phyloP scores from a whole-genome alignment of 1,140 invertebrate genomes.

The Aphelenchoides besseyi region DNA sequence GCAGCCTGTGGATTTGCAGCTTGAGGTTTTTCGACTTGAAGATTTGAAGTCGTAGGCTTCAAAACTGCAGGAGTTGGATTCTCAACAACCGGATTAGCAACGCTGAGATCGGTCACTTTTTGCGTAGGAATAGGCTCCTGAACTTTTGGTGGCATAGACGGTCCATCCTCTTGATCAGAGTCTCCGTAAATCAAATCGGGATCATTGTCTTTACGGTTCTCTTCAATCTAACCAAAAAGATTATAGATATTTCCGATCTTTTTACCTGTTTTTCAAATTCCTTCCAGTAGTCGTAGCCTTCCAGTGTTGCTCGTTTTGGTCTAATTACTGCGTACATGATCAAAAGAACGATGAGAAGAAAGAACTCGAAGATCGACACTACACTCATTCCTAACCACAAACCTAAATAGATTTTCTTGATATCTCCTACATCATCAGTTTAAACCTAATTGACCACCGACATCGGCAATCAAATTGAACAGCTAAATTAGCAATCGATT shows the following conservation, averaged over 20 bases:
- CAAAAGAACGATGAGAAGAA: conserved; percentile 13
- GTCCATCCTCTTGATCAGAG: neutral
- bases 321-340: neutral
- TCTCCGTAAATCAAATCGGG: neutral
- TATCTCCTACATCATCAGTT: neutral
- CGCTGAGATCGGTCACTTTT: neutral
- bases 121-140: neutral
- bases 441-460: conserved; percentile 22
- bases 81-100: neutral
- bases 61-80: too few species aligned
- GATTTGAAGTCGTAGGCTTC: too few species aligned
- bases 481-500: conserved; percentile 18
- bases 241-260: neutral
- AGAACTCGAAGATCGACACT: conserved; percentile 25
- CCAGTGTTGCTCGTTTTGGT: neutral
- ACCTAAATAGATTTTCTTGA: conserved; percentile 4
- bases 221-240: neutral
- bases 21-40: too few species aligned
- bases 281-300: conserved; percentile 17
- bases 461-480: conserved; percentile 22
- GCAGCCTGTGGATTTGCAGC: too few species aligned
- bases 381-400: conserved; percentile 29
- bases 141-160: neutral
- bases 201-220: conserved; percentile 8
- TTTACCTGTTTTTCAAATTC: conserved; percentile 17